Percentiles rank a stretch among this genome's conserved stretches.
phyloP scores from a whole-genome alignment of 1,140 invertebrate genomes.

The Argopecten irradians region DNA sequence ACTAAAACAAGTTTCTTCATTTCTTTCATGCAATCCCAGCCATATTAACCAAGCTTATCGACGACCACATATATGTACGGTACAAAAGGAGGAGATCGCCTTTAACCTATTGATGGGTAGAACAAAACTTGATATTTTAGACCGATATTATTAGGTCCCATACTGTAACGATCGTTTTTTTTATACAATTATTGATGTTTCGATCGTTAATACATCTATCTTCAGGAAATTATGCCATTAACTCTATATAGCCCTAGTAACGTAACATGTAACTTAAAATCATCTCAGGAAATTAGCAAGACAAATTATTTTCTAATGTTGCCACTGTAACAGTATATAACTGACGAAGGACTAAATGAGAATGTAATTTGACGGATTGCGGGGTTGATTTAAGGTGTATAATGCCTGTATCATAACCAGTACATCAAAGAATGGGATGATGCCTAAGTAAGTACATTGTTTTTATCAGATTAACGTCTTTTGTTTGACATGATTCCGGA shows the following conservation, averaged over 20 bases:
- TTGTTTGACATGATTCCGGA: not conserved
- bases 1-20: no score
- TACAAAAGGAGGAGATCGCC: no score
- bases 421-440: not conserved
- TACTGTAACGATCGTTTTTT: no score
- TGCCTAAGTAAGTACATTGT: not conserved
- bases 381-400: not conserved
- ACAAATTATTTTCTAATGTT: not conserved
- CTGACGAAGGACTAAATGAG: not conserved
- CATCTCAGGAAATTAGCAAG: not conserved
- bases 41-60: no score
- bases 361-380: not conserved
- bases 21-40: no score
- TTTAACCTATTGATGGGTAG: no score
- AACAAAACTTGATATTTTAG: no score
- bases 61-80: no score
- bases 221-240: not conserved
- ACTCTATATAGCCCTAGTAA: not conserved
- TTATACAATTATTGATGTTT: not conserved
- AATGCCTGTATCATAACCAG: not conserved
- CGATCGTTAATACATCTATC: not conserved
- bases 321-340: not conserved
- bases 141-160: no score
- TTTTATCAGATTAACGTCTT: not conserved
- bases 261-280: not conserved